Conservation (phyloP, 1,140 invertebrate species). For the Eubasilissa regina region DNA sequence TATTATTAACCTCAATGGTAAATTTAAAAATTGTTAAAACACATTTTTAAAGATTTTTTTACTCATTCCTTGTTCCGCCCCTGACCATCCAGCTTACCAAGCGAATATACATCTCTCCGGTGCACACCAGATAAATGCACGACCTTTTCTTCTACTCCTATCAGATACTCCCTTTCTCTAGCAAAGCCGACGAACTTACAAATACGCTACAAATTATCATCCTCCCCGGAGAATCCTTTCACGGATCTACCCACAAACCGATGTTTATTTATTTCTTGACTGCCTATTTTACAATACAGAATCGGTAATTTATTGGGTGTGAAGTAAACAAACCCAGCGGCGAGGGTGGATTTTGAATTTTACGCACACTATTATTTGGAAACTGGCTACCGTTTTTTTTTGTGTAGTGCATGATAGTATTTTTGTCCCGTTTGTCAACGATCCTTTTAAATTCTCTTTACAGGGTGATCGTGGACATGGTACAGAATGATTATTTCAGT, state of each 20-base stretch:
- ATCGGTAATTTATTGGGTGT: slow-evolving; percentile 25
- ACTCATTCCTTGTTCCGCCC: background rate
- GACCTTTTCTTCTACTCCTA: slow-evolving; percentile 24
- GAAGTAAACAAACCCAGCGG: slow-evolving; percentile 19
- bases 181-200: slow-evolving; percentile 27
- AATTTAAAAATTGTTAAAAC: too few relatives aligned
- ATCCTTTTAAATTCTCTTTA: too few relatives aligned
- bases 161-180: background rate
- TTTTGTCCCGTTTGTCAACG: too few relatives aligned
- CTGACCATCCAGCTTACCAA: background rate
- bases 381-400: background rate
- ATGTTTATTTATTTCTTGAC: slow-evolving; percentile 25
- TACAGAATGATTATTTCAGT: too few relatives aligned
- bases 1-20: too few relatives aligned
- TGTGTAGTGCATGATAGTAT: too few relatives aligned
- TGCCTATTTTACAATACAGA: slow-evolving; percentile 13
- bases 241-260: background rate
- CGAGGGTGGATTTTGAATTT: background rate
- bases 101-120: slow-evolving; percentile 3
- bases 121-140: slow-evolving; percentile 30
- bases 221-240: slow-evolving; percentile 28
- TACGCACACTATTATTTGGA: background rate
- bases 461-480: too few relatives aligned
- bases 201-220: slow-evolving; percentile 40
- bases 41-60: too few relatives aligned